Conservation (phyloP, 1,140 invertebrate genomes). For the Belonocnema kinseyi region DNA sequence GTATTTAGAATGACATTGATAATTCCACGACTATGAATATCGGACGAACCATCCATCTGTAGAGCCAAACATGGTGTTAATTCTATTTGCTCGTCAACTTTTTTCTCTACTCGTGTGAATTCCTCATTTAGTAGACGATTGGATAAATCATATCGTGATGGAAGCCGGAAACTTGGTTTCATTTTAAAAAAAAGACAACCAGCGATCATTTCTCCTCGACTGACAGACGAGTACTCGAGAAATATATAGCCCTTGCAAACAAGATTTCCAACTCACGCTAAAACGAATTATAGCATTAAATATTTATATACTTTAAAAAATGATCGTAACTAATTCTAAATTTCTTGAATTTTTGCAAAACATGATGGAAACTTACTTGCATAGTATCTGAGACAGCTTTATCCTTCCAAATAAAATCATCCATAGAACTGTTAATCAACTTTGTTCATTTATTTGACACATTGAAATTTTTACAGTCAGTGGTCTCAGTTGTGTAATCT, state of each 20-base stretch:
- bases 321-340: too few species aligned
- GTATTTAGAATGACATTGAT: constrained; percentile 55
- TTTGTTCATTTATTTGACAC: too few species aligned
- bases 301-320: too few species aligned
- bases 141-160: constrained; percentile 33
- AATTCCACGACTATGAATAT: constrained; percentile 45
- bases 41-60: constrained; percentile 55
- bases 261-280: neutral
- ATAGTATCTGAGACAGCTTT: too few species aligned
- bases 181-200: neutral
- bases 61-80: constrained; percentile 39
- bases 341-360: too few species aligned
- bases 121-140: constrained; percentile 31
- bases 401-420: too few species aligned
- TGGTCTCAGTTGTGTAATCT: too few species aligned
- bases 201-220: neutral
- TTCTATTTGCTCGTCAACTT: constrained; percentile 36
- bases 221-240: neutral
- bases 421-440: too few species aligned
- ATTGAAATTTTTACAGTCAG: too few species aligned
- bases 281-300: too few species aligned
- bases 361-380: too few species aligned
- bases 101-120: neutral
- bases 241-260: neutral
- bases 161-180: constrained; percentile 38